Percentiles rank a stretch among this genome's conserved stretches.
Conservation (phyloP, 2,888 invertebrate genomes). For the Cerceris ruficornis region DNA sequence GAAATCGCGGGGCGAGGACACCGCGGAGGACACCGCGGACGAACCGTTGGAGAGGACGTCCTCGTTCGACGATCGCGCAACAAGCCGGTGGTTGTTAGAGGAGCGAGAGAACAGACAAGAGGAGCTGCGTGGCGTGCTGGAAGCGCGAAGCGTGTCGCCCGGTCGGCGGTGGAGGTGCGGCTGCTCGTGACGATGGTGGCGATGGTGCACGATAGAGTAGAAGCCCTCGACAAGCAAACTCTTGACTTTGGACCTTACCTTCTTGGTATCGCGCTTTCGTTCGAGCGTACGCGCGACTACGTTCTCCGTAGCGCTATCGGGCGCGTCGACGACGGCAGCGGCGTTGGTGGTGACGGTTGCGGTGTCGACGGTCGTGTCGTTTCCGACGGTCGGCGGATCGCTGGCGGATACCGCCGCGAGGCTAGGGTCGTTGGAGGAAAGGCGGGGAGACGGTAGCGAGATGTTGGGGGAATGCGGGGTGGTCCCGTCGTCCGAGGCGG, state of each 20-base stretch:
- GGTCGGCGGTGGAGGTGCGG: constrained; percentile 33
- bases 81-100: constrained; percentile 16
- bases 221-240: constrained; percentile 75
- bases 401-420: constrained; percentile 14
- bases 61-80: constrained; percentile 8
- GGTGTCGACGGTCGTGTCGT: too few species aligned
- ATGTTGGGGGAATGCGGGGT: too few species aligned
- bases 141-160: constrained; percentile 67
- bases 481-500: too few species aligned
- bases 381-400: constrained; percentile 3
- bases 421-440: constrained; percentile 43
- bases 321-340: too few species aligned
- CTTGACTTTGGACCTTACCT: constrained; percentile 80
- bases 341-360: too few species aligned
- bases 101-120: constrained; percentile 21
- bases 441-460: too few species aligned
- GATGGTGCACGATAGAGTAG: constrained; percentile 58
- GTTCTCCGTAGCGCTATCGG: constrained; percentile 48
- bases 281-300: constrained; percentile 54
- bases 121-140: constrained; percentile 47
- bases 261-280: constrained; percentile 66
- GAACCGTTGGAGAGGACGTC: background rate
- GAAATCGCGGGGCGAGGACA: constrained; percentile 3
- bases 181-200: too few species aligned
- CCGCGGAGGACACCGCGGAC: background rate